Percentiles rank a stretch among this genome's conserved stretches.
Conservation (phyloP, 2,797 vertebrate species). For the Hephaestus fuliginosus region DNA sequence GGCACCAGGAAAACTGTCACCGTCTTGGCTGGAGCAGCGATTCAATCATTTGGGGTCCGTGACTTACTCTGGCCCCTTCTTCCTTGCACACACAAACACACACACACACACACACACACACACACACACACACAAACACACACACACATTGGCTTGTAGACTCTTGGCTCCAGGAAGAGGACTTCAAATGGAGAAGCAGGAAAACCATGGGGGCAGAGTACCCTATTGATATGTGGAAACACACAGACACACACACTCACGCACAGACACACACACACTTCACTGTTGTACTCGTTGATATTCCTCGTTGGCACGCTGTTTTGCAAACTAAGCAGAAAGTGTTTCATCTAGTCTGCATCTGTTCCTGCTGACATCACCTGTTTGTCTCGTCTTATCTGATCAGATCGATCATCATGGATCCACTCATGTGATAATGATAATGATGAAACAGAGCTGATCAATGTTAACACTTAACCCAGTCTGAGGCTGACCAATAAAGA, state of each 20-base stretch:
- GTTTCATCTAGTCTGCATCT: slow-evolving; percentile 39
- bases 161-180: slow-evolving; percentile 87
- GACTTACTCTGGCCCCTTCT: slow-evolving; percentile 79
- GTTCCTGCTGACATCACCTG: slow-evolving; percentile 55
- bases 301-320: slow-evolving; percentile 22
- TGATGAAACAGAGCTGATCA: slow-evolving; percentile 72
- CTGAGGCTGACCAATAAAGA: slow-evolving; percentile 22
- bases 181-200: slow-evolving; percentile 78
- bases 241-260: slow-evolving; percentile 48
- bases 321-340: slow-evolving; percentile 57
- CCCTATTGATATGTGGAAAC: slow-evolving; percentile 45
- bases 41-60: slow-evolving; percentile 79
- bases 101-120: slow-evolving; percentile 41
- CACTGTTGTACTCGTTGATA: neutral
- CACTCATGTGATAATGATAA: slow-evolving; percentile 50
- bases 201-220: slow-evolving; percentile 68
- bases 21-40: slow-evolving; percentile 74
- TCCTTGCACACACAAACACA: slow-evolving; percentile 72
- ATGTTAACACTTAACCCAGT: slow-evolving; percentile 28
- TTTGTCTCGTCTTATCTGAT: slow-evolving; percentile 63
- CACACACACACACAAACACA: slow-evolving; percentile 44
- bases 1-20: slow-evolving; percentile 83
- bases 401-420: slow-evolving; percentile 58
- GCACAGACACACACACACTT: slow-evolving; percentile 36
- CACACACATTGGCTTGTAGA: slow-evolving; percentile 52